Evolutionary conservation across 2,888 invertebrate species (phyloP).

Genomic region (Scaptomyza caliginosa): DNA sequence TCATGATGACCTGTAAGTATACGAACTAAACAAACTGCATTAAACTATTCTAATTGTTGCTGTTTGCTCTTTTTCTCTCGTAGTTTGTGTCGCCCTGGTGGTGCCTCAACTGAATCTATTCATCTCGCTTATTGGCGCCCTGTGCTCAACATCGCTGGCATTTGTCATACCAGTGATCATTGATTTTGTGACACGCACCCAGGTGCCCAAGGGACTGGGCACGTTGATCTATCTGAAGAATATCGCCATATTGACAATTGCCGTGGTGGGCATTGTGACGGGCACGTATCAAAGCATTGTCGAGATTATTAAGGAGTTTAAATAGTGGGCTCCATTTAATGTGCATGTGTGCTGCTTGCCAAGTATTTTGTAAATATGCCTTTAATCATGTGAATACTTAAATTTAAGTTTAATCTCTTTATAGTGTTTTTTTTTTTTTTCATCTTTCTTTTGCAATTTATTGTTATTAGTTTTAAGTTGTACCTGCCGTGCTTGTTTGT

Average conservation of each 20-base stretch:
- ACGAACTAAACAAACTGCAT: not conserved
- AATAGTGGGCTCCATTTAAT: conserved; percentile 12
- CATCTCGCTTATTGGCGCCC: conserved; percentile 95
- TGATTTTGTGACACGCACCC: conserved; percentile 89
- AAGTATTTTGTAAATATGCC: conserved; percentile 56
- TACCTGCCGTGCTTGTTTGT: conserved; percentile 35
- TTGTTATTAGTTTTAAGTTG: conserved; percentile 53
- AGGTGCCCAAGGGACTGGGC: conserved; percentile 85
- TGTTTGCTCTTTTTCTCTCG: conserved; percentile 64
- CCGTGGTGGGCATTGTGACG: conserved; percentile 88
- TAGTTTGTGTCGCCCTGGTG: conserved; percentile 91
- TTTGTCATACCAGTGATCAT: conserved; percentile 94
- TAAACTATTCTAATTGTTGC: not conserved
- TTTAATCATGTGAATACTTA: conserved; percentile 53
- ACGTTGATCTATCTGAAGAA: conserved; percentile 86
- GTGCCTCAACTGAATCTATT: conserved; percentile 94
- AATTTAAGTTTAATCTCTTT: conserved; percentile 48
- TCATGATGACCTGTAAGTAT: conserved; percentile 93
- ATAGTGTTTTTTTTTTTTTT: conserved; percentile 35
- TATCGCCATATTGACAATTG: conserved; percentile 87
- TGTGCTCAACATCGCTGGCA: conserved; percentile 94
- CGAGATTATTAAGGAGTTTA: conserved; percentile 85
- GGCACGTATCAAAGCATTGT: conserved; percentile 90
- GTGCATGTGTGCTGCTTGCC: conserved; percentile 29
- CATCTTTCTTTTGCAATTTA: conserved; percentile 21